Base-by-base conservation (phyloP, 2,797 vertebrate genomes). In the Coluber constrictor region DNA sequence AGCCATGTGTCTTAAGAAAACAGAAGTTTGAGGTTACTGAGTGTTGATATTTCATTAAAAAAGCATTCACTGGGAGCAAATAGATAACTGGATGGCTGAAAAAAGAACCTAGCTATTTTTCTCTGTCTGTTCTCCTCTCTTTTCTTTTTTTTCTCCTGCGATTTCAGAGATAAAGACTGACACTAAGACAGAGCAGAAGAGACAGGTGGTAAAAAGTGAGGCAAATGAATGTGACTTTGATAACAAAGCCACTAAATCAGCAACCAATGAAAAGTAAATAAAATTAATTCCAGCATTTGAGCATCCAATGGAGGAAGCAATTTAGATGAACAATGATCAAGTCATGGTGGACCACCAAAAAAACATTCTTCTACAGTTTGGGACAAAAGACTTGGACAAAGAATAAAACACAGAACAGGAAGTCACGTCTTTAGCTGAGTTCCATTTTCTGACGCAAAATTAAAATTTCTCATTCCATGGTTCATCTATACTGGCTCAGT, bases 161-260 rank as follows among this genome's bases (percentile, higher is more conserved):
- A 87, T 91, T 93, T 51, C 88, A 32, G 86, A 95, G 87, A 93
- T 86, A 86, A 95, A 96, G 93, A 94, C 20, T 96, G 93, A 91
- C 93, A 95, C 57, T 23, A 88, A 91, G 87, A 92, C 63, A 90
- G 86, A 92, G 54, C 63, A 86, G 89, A 94, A 94, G 87, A 1
- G 37, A 91, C 92, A 96, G 74, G 83, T 95, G 92, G 94, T 94
- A 89, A 95, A 95, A 95, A 93, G 91, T 37, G 92, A 94, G 79
- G 89, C 94, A 86, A 96, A 94, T 89, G 60, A 83, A 96, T 95
- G 89, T 93, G 92, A 95, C 92, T 95, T 86, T 87, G 93, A 86
- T 94, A 94, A 94, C 93, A 94, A 96, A 95, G 90, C 66, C 59
- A 95, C 94, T 96, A 94, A 95, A 95, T 93, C 92, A 95, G 87